Base-by-base conservation (phyloP, 30 jellyfish, hydroid and myxozoan genomes). In the Turritopsis rubra region DNA sequence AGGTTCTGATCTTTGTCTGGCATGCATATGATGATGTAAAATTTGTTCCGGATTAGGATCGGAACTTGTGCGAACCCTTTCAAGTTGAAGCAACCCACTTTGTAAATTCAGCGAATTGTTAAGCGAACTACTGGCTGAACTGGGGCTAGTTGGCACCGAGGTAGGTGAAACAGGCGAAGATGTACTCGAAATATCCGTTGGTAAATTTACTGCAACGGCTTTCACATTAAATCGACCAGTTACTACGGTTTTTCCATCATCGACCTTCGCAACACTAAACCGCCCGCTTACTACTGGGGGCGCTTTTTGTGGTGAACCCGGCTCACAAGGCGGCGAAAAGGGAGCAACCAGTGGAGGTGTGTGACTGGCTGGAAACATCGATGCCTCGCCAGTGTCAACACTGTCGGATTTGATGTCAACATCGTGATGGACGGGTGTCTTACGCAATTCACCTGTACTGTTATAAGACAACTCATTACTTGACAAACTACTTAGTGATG, bases 311-410 rank as follows among this genome's bases (percentile, higher is more conserved):
- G 82, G 82, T 7, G 82, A 74, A 13, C 82, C 82, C 53, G 82
- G 82, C 41, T 74, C 82, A 24, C 54, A 26, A 9, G 82, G 82
- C 82, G 82, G 82, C 82, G 82, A 74, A 24, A 74, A 26, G 5
- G 60, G 60, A 22, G 77, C 28, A 9, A 9, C 16, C 31, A 7
- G 28, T 68, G 77, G 31, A 68, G 30, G 1, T 0, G 77, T n/a
- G 19, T 68, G 23, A 68, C 28, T 27, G 28, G 22, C 31, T 8
- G 77, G 77, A 7, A n/a, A 23, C 9, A 27, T 1, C 30, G 9
- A 0, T 0, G 21, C 77, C 9, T 68, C 77, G 19, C 54, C 24
- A 74, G 24, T 74, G 0, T 74, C 82, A 29, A 29, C 65, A 22
- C 27, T 74, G 24, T 30, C 82, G 18, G 41, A 8, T n/a, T 74